Conservation (phyloP, 2,888 invertebrate species). For the Pharmacophagus antenor region DNA sequence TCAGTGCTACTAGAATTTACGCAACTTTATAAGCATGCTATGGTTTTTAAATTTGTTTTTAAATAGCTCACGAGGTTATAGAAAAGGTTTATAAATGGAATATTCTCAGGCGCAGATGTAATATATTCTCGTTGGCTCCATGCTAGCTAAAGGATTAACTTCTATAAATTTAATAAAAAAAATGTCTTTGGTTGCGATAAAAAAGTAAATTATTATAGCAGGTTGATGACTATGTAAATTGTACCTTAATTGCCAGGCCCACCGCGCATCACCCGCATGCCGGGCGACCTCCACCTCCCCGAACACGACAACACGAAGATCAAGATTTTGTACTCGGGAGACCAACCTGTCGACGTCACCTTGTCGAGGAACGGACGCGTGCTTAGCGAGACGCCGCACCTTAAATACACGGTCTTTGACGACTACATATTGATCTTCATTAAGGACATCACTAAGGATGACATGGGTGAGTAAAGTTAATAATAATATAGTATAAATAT, state of each 20-base stretch:
- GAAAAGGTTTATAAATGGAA: too few species aligned
- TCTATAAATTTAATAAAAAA: too few species aligned
- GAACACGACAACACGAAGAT: constrained; percentile 98
- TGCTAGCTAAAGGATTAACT: too few species aligned
- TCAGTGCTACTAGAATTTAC: too few species aligned
- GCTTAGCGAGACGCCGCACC: constrained; percentile 86
- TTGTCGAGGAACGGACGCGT: constrained; percentile 91
- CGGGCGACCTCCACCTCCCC: constrained; percentile 92
- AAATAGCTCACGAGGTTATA: too few species aligned
- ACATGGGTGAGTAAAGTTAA: constrained; percentile 88
- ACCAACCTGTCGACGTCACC: constrained; percentile 95
- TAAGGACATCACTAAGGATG: constrained; percentile 93
- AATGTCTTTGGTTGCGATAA: too few species aligned
- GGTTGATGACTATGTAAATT: background rate
- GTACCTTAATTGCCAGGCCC: constrained; percentile 82
- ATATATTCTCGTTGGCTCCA: too few species aligned
- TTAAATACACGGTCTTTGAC: constrained; percentile 96
- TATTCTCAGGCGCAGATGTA: too few species aligned
- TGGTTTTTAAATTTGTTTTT: too few species aligned
- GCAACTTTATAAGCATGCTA: too few species aligned
- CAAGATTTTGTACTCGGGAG: constrained; percentile 97
- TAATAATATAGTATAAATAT: too few species aligned
- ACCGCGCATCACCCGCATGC: constrained; percentile 94
- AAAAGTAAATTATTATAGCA: background rate
- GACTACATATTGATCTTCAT: constrained; percentile 98